Evolutionary conservation across 1,140 invertebrate genomes (phyloP).

Genomic region (Caerostris darwini): DNA sequence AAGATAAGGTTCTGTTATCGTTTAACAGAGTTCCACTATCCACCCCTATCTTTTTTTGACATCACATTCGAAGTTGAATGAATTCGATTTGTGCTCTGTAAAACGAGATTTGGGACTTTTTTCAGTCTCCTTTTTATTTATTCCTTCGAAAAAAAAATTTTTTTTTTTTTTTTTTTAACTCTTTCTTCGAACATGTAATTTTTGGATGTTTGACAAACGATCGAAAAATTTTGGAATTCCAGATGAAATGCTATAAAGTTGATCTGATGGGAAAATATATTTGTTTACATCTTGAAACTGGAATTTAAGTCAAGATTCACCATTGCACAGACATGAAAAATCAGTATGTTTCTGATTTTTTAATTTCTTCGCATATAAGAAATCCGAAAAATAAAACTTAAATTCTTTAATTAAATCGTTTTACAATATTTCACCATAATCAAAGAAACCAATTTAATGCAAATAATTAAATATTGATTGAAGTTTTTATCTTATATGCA

Average conservation of each 20-base stretch:
- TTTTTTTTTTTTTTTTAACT: neutral
- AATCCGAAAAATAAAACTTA: too few relatives aligned
- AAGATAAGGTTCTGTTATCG: slow-evolving; percentile 27
- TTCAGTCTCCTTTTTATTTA: neutral
- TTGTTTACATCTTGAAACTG: neutral
- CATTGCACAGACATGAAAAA: too few relatives aligned
- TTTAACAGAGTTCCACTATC: neutral
- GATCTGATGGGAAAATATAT: neutral
- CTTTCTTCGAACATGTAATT: neutral
- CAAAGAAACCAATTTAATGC: too few relatives aligned
- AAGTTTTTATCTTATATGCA: too few relatives aligned
- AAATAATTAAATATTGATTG: too few relatives aligned
- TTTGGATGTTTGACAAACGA: neutral
- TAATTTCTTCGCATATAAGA: too few relatives aligned
- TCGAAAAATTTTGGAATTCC: neutral
- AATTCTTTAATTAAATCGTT: too few relatives aligned
- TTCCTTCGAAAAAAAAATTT: neutral
- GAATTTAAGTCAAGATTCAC: too few relatives aligned
- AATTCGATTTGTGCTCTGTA: slow-evolving; percentile 39
- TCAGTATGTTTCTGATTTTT: too few relatives aligned
- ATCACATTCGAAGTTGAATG: slow-evolving; percentile 21
- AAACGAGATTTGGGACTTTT: neutral
- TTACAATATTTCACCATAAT: too few relatives aligned
- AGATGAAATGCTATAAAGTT: neutral
- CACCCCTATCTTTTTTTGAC: slow-evolving; percentile 25